Percentiles rank a stretch among this genome's conserved stretches.
phyloP scores from a whole-genome alignment of 37 sponge, comb jelly and placozoan species.

The Dysidea cf. avara region DNA sequence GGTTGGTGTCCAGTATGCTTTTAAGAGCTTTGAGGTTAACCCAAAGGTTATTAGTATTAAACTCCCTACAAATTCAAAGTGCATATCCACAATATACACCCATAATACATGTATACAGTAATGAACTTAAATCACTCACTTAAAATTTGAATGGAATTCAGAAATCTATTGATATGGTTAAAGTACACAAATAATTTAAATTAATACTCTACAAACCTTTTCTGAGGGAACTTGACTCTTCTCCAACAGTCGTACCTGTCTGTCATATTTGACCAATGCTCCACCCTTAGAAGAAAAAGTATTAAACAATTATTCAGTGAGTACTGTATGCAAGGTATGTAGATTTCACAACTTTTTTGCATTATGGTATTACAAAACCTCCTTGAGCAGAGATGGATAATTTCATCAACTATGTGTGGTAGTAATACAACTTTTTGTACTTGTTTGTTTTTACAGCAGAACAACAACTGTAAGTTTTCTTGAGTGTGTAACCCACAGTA shows the following conservation, averaged over 20 bases:
- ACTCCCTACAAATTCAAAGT: slow-evolving; percentile 67
- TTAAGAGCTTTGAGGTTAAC: slow-evolving; percentile 70
- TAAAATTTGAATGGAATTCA: slow-evolving; percentile 95
- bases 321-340: not conserved
- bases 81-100: not conserved
- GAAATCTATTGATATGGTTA: slow-evolving; percentile 48
- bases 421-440: too few species aligned
- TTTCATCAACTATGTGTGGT: too few species aligned
- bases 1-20: slow-evolving; percentile 36
- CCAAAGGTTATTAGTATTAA: slow-evolving; percentile 99
- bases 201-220: slow-evolving; percentile 15
- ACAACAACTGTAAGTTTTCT: too few species aligned
- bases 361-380: too few species aligned
- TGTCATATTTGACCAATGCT: slow-evolving; percentile 86
- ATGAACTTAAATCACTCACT: slow-evolving; percentile 50
- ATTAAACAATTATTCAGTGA: too few species aligned
- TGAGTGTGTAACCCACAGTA: too few species aligned
- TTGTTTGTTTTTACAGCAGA: too few species aligned
- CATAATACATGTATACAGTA: not conserved
- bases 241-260: slow-evolving; percentile 78
- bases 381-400: too few species aligned
- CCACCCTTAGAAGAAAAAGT: slow-evolving; percentile 82
- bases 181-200: not conserved
- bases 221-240: slow-evolving; percentile 87
- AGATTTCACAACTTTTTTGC: not conserved